Evolutionary conservation across 2,888 invertebrate species (phyloP).

Genomic region (Cantharis nigra): DNA sequence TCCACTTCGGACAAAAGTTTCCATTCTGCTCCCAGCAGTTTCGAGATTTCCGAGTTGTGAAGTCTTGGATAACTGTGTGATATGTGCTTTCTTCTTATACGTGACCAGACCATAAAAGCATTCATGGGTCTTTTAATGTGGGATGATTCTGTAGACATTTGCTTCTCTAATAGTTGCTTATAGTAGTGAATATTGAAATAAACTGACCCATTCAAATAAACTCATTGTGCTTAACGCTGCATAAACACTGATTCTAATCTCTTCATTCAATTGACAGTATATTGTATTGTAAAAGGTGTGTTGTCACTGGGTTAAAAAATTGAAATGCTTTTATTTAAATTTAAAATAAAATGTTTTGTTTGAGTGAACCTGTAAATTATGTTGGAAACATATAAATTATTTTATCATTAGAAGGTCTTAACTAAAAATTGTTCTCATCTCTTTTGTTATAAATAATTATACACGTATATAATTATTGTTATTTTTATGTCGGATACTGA

Average conservation of each 20-base stretch:
- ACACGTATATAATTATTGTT: conserved; percentile 21
- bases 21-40: conserved; percentile 83
- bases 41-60: conserved; percentile 81
- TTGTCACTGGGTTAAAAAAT: conserved; percentile 40
- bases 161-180: conserved; percentile 11
- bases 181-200: conserved; percentile 34
- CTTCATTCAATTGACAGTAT: conserved; percentile 51
- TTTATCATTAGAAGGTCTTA: conserved; percentile 22
- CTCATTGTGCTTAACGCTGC: conserved; percentile 50
- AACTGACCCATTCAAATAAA: conserved; percentile 44
- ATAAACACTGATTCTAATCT: conserved; percentile 55
- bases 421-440: conserved; percentile 12
- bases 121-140: conserved; percentile 96
- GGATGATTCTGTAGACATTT: conserved; percentile 53
- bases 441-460: conserved; percentile 15
- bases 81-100: conserved; percentile 79
- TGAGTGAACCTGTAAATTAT: conserved; percentile 35
- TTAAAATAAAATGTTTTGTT: conserved; percentile 37
- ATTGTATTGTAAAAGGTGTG: conserved; percentile 46
- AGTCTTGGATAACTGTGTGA: conserved; percentile 81
- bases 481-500: conserved; percentile 20
- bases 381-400: conserved; percentile 19
- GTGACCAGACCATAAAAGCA: conserved; percentile 88
- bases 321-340: conserved; percentile 33
- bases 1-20: conserved; percentile 77